Evolutionary conservation across 2,113 vertebrate species (phyloP).

Genomic region (Chelonoidis abingdonii): DNA sequence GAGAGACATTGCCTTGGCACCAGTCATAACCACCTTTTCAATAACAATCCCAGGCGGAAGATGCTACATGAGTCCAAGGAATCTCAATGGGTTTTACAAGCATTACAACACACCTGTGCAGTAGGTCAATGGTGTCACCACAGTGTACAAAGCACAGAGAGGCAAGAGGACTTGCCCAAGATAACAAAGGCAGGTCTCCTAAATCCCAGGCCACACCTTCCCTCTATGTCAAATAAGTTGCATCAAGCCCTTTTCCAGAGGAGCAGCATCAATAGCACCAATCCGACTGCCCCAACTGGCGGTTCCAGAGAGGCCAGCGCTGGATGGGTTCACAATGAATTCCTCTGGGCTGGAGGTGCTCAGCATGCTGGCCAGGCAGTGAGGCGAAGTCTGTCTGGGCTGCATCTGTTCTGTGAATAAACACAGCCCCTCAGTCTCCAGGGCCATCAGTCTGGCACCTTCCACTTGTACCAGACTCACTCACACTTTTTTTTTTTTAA

Average conservation of each 20-base stretch:
- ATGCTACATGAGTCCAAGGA: background rate
- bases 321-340: fast-evolving
- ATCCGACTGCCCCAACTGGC: background rate
- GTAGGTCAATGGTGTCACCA: background rate
- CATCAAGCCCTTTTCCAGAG: background rate
- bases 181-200: background rate
- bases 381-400: background rate
- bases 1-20: background rate
- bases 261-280: background rate
- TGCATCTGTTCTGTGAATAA: background rate
- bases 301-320: background rate
- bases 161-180: background rate
- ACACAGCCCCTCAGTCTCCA: background rate
- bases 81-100: background rate
- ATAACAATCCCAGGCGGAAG: background rate
- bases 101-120: fast-evolving
- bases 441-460: background rate
- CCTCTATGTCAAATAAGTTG: background rate
- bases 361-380: fast-evolving
- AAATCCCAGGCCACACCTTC: background rate
- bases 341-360: fast-evolving
- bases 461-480: background rate
- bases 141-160: background rate
- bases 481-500: background rate
- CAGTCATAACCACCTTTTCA: background rate